Conservation (phyloP, 2,888 invertebrate genomes). For the Lycia hirtaria region DNA sequence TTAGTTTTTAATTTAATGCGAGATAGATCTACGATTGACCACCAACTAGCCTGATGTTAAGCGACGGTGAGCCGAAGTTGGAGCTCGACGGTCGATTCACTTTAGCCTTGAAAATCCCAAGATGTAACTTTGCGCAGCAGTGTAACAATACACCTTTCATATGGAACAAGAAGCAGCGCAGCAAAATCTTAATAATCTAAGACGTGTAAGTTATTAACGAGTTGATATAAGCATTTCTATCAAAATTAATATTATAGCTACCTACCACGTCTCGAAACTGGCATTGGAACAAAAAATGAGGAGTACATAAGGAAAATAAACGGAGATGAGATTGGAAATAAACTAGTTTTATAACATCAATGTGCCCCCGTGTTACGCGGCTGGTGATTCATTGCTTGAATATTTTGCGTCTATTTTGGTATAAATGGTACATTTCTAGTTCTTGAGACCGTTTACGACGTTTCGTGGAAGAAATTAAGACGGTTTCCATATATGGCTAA, state of each 20-base stretch:
- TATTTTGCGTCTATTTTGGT: constrained; percentile 13
- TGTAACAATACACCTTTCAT: too few relatives aligned
- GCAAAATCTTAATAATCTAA: too few relatives aligned
- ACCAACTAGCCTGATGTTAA: too few relatives aligned
- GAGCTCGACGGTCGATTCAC: too few relatives aligned
- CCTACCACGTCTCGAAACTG: constrained; percentile 4
- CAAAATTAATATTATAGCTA: not conserved
- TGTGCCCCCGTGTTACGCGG: constrained; percentile 26
- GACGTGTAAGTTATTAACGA: too few relatives aligned
- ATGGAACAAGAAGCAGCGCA: too few relatives aligned
- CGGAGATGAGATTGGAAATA: constrained; percentile 15
- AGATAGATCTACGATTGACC: too few relatives aligned
- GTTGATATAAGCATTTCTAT: not conserved
- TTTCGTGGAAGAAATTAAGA: constrained; percentile 22
- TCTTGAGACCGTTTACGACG: constrained; percentile 6
- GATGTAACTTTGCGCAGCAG: too few relatives aligned
- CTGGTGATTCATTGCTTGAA: constrained; percentile 17
- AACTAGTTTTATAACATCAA: constrained; percentile 19
- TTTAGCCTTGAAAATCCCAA: too few relatives aligned
- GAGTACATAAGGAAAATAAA: constrained; percentile 15
- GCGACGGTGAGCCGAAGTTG: too few relatives aligned
- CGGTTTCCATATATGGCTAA: constrained; percentile 2
- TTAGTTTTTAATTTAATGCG: too few relatives aligned
- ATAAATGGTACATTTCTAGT: constrained; percentile 1
- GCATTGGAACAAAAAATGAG: constrained; percentile 4